Conservation (phyloP, 2,113 vertebrate species). For the Equus quagga region DNA sequence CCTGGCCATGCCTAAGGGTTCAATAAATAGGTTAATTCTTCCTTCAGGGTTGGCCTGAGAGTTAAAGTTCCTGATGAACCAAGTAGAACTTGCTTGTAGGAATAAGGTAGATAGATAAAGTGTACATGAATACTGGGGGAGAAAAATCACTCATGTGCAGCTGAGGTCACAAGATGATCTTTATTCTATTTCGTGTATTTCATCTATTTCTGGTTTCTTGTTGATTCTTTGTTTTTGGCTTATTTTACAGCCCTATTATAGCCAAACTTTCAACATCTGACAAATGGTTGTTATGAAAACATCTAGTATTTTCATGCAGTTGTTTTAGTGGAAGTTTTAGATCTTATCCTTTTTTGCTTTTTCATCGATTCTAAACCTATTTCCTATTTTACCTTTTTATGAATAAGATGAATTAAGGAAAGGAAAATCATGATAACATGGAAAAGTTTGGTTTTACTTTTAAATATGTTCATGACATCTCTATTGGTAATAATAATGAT, state of each 20-base stretch:
- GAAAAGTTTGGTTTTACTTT: constrained; percentile 30
- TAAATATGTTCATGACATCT: constrained; percentile 29
- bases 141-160: neutral
- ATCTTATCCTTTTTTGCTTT: neutral
- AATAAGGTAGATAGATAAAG: constrained; percentile 3
- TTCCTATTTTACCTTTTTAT: constrained; percentile 16
- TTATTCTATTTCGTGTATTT: neutral
- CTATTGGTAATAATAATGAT: neutral
- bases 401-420: neutral
- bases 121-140: neutral
- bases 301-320: neutral
- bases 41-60: constrained; percentile 87
- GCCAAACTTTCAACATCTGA: neutral
- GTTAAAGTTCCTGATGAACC: constrained; percentile 80
- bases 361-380: neutral
- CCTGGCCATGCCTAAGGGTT: constrained; percentile 80
- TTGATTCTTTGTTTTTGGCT: neutral
- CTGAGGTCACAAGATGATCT: constrained; percentile 57
- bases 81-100: constrained; percentile 22
- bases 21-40: constrained; percentile 87
- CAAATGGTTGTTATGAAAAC: neutral
- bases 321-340: constrained; percentile 31
- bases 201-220: neutral
- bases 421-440: neutral
- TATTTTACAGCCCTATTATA: constrained; percentile 21